phyloP scores from a whole-genome alignment of 2,797 vertebrate genomes.

The Periophthalmus magnuspinnatus region DNA sequence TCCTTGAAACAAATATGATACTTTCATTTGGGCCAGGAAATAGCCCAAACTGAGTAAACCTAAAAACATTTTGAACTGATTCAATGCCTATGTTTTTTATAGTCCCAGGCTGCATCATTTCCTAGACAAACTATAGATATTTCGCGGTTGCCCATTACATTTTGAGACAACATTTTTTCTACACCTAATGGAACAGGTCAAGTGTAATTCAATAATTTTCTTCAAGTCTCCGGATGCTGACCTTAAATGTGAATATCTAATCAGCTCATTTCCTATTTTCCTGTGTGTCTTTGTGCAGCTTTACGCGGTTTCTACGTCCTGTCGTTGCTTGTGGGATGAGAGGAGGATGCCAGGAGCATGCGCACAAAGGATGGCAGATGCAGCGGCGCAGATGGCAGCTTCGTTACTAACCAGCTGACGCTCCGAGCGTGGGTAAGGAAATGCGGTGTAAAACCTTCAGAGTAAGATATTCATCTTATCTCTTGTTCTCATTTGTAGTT shows the following conservation, averaged over 20 bases:
- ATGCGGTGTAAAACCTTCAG: background rate
- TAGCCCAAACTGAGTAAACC: background rate
- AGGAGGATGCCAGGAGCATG: slow-evolving; percentile 62
- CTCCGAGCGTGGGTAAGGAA: background rate
- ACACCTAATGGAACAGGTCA: too few species aligned
- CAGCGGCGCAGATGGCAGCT: slow-evolving; percentile 30
- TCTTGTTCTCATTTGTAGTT: too few species aligned
- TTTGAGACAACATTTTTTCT: too few species aligned
- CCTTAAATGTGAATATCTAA: background rate
- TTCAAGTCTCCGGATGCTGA: background rate
- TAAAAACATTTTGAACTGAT: background rate
- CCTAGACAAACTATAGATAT: background rate
- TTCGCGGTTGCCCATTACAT: background rate
- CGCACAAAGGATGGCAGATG: slow-evolving; percentile 53
- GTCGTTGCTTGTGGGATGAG: slow-evolving; percentile 33
- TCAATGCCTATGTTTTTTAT: background rate
- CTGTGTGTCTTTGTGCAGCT: background rate
- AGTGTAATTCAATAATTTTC: background rate
- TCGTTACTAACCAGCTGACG: background rate
- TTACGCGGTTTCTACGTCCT: slow-evolving; percentile 22
- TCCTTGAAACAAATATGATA: background rate
- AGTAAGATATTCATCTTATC: background rate
- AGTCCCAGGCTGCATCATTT: background rate
- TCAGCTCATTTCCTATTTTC: slow-evolving; percentile 6
- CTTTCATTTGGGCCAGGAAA: background rate